Evolutionary conservation across 2,888 invertebrate genomes (phyloP), one percentile per base, ranked within the genome.

Genomic region (Eristalis pertinax): DNA sequence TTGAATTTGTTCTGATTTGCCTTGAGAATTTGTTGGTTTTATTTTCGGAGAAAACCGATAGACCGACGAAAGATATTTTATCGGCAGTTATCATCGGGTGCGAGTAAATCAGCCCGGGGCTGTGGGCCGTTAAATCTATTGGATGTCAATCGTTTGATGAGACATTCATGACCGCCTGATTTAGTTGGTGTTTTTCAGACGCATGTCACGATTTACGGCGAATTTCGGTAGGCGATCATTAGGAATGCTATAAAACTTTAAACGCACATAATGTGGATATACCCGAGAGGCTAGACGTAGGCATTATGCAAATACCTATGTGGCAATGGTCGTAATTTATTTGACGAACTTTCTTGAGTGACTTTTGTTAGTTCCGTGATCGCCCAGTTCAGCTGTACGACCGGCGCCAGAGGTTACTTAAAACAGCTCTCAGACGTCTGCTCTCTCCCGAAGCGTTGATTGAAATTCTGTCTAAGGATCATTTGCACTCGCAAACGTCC

Each of bases 1-100:
- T 79, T 72, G 60, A 73, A 79, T 79, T 81, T 69, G 62, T 70
- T 81, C 63, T 72, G 50, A 43, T 63, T 80, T 68, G 64, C 41
- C 60, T 75, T 72, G 38, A 58, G 64, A 64, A 70, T 63, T 58
- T 65, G 64, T 76, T 65, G 32, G 35, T 11, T 35, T 43, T 63
- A 13, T 8, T 65, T 41, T 41, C 60, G n/a, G 26, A 60, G 60
- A 26, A 60, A 60, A 60, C 19, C 50, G n/a, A 19, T 8, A 4
- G 50, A 8, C 8, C 19, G 50, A 2, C 19, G 50, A 50, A 50
- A 15, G 69, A 24, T 67, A 22, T 35, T 67, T 26, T 50, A 50
- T 50, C 50, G 50, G 50, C 8, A 50, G 19, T 50, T 50, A 50
- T 50, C 50, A 50, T 50, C 50, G 50, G 50, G 19, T 19, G 19